Base-by-base conservation (phyloP, 2,888 invertebrate genomes). In the Dicyrtomina minuta region DNA sequence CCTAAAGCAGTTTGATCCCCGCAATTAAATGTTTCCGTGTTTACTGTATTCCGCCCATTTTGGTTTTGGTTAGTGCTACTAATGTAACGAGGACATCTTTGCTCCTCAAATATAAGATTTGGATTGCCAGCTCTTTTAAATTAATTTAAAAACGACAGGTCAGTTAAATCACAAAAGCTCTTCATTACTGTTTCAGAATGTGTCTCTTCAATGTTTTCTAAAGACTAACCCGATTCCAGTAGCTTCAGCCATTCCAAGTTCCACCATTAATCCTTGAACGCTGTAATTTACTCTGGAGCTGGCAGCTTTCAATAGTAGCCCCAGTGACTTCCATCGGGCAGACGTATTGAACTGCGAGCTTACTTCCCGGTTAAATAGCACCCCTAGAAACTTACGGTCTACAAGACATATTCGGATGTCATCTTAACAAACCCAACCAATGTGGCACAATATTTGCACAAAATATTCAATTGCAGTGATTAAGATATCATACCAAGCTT, bases 161-260 rank as follows among this genome's bases (percentile, higher is more conserved):
- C n/a, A n/a, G n/a, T n/a, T n/a, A n/a, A n/a, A n/a, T n/a, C n/a
- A n/a, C n/a, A n/a, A n/a, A n/a, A n/a, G n/a, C n/a, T n/a, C n/a
- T n/a, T n/a, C n/a, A n/a, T n/a, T n/a, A n/a, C n/a, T n/a, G n/a
- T n/a, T n/a, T n/a, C n/a, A n/a, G n/a, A 49, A 49, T 27, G 27
- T 20, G 3, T 46, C 13, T n/a, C 15, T 41, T 39, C 3, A n/a
- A 41, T 26, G 5, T 20, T 39, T 8, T 1, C 3, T 58, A 33
- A 24, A 17, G 26, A 20, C 44, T 41, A 22, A 68, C 68, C 68
- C 60, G 13, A 68, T 41, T 39, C 68, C 68, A 10, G 51, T 53
- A 17, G 60, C 68, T 51, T 59, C 68, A 15, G 60, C 68, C 5
- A 60, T 17, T 2, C 59, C 53, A 22, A 41, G 51, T 24, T 6